Evolutionary conservation across 2,797 vertebrate genomes (phyloP).

Genomic region (Scolopax rusticola): DNA sequence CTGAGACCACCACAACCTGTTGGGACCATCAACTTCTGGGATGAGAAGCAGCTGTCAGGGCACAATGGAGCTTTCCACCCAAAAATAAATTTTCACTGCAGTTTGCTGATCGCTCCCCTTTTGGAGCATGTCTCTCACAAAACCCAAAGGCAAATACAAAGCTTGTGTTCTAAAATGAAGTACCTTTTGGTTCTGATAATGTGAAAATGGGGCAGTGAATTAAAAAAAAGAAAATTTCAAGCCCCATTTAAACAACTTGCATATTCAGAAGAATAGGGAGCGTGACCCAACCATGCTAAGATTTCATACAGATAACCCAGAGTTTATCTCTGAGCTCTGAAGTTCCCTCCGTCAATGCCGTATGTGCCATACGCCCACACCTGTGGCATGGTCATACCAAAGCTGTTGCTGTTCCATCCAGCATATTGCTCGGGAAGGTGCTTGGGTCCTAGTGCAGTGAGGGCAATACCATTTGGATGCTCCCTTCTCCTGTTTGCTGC

Average conservation of each 20-base stretch:
- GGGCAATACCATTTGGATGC: not conserved
- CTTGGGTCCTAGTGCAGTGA: not conserved
- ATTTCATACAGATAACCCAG: not conserved
- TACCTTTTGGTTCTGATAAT: not conserved
- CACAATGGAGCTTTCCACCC: not conserved
- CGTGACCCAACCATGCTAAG: not conserved
- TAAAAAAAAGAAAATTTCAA: not conserved
- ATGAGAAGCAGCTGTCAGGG: not conserved
- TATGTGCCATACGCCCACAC: rapidly evolving
- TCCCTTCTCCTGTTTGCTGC: not conserved
- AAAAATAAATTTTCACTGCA: not conserved
- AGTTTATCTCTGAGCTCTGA: not conserved
- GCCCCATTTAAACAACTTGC: not conserved
- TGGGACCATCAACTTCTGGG: not conserved
- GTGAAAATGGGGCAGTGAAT: not conserved
- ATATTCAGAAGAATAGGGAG: not conserved
- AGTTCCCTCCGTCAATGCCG: not conserved
- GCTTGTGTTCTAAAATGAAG: not conserved
- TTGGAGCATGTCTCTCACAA: not conserved
- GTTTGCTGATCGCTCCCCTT: not conserved
- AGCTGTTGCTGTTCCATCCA: not conserved
- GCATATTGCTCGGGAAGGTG: not conserved
- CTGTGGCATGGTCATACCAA: not conserved
- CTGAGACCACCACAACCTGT: not conserved
- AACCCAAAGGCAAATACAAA: not conserved